Evolutionary conservation across 2,888 invertebrate species (phyloP), one percentile per base, ranked within the genome.

Genomic region (Leptothorax acervorum): DNA sequence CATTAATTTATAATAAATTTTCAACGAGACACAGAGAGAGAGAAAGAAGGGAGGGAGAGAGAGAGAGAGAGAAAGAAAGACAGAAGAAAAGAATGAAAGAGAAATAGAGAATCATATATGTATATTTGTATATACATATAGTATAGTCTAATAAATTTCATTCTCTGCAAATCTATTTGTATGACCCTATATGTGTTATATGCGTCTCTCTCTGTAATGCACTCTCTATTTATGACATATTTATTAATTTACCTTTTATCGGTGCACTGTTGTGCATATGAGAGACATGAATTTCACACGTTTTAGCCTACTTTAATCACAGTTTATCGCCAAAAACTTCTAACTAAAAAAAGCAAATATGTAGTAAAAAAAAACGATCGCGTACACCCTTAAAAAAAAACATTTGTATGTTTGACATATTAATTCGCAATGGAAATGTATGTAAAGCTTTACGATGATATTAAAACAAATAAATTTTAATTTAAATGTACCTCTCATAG

Each of bases 401-500:
- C n/a, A 55, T 35, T 55, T 70, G 9, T 18, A 51, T 6, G n/a
- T 71, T 35, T 11, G 9, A 55, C 3, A 35, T 35, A 35, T 18
- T 23, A 23, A 39, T 55, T 39, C 31, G 18, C 1, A 42, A 0
- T 3, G 2, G 45, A 70, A 70, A 51, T 15, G 15, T 15, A 31
- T 28, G 28, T 18, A 23, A 42, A 31, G 15, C n/a, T 6, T 4
- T 74, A 31, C 28, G 12, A n/a, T 6, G 1, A n/a, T n/a, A n/a
- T 35, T 53, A n/a, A 31, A 70, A 70, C 6, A 70, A 51, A 55
- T 23, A 55, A 71, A 15, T 15, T 39, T 63, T 79, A 60, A 35
- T 45, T 12, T 11, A 18, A 70, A 55, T 23, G 18, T 23, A 12
- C 4, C 9, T 39, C 18, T 53, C 12, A 12, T 31, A 15, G 12